Evolutionary conservation across 2,888 invertebrate species (phyloP), one percentile per base, ranked within the genome.

Genomic region (Phyllotreta cruciferae): DNA sequence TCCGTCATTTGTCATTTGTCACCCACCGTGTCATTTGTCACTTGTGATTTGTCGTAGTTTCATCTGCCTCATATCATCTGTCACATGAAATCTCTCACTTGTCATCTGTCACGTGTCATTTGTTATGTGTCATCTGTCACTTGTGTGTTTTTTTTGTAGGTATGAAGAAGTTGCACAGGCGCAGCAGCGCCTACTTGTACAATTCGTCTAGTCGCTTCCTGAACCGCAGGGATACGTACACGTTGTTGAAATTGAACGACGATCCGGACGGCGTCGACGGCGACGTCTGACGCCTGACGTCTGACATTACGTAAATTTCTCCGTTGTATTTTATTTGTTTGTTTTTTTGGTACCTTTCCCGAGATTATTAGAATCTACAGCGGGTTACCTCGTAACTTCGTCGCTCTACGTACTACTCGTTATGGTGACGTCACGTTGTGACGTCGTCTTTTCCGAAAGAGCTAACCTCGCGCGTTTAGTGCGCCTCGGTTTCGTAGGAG

Each of bases 101-200:
- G n/a, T n/a, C n/a, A n/a, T n/a, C n/a, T n/a, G n/a, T n/a, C n/a
- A n/a, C n/a, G n/a, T n/a, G n/a, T n/a, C n/a, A n/a, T n/a, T n/a
- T n/a, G n/a, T n/a, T n/a, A 34, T 13, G 34, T 13, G 9, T 10
- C 7, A 11, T 50, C 9, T 24, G 34, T 50, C 7, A 10, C 10
- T 10, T 6, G 34, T 9, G 6, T 14, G 35, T 34, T 53, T 53
- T 56, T 38, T 38, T 66, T 66, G n/a, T 50, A 70, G 70, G 70
- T 0, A 86, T 89, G 72, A 87, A 88, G 55, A 90, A 90, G 0
- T 79, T 93, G 10, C 80, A 90, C 53, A 83, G 91, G 10, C 87
- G 90, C 10, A 87, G 88, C 0, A 86, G 86, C 0, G 76, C 71
- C 3, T 70, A 71, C 45, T 66, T 73, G 9, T 66, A 66, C 56